A percentile compares a stretch with the other conserved stretches of the same genome.
These are phyloP conservation scores for Rhyacophila evoluta DNA, from an alignment of 2,888 invertebrate genomes.

Conservation along the genomic window DNA sequence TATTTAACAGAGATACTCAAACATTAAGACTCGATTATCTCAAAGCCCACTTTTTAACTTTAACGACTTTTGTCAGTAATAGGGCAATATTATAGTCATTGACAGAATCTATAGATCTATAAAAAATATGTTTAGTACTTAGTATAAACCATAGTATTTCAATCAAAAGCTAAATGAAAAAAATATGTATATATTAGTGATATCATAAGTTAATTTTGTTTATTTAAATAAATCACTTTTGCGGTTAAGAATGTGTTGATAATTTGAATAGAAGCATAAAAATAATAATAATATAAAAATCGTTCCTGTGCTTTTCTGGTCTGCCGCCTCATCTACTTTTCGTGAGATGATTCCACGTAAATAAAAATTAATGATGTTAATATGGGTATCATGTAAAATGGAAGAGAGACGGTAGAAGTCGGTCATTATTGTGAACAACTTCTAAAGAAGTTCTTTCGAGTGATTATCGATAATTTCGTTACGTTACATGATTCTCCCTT, in stretches of 20 bases:
- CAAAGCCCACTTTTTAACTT: too few species aligned
- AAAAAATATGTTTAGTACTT: too few species aligned
- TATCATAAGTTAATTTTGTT: too few species aligned
- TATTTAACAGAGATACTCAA: too few species aligned
- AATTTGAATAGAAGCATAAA: neutral
- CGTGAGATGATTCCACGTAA: neutral
- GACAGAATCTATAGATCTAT: too few species aligned
- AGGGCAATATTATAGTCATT: too few species aligned
- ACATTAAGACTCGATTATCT: too few species aligned
- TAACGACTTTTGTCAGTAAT: too few species aligned
- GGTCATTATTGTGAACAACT: neutral
- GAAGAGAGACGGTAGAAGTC: neutral
- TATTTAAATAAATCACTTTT: too few species aligned
- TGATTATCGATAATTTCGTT: neutral
- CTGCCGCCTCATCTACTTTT: slow-evolving; percentile 18
- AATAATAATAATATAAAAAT: neutral
- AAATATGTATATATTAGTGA: too few species aligned
- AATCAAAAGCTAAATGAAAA: too few species aligned
- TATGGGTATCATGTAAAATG: neutral
- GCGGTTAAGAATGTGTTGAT: neutral
- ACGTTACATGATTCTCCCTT: neutral
- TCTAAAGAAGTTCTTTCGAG: neutral
- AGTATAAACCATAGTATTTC: too few species aligned
- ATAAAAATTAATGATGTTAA: neutral
- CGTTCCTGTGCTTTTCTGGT: neutral